These are phyloP conservation scores for Poecilobothrus nobilitatus DNA, from an alignment of 2,888 invertebrate genomes.

Conservation along the genomic window DNA sequence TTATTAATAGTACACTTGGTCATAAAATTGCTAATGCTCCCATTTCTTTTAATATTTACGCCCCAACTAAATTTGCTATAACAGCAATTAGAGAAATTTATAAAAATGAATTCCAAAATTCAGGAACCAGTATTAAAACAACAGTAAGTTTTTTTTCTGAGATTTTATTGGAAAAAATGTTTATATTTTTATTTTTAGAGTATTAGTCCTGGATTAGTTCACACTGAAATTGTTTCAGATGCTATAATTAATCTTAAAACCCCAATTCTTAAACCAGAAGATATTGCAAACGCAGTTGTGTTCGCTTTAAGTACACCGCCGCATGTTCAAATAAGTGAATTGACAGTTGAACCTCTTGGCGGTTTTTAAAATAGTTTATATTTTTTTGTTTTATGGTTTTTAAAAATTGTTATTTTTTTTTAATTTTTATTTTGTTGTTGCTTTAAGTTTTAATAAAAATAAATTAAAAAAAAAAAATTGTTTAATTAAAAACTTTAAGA, in stretches of 20 bases:
- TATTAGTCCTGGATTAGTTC: not conserved
- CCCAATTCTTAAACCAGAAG: conserved; percentile 19
- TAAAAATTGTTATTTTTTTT: too few relatives aligned
- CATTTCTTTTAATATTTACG: conserved; percentile 35
- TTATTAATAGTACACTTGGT: conserved; percentile 41
- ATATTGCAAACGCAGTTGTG: conserved; percentile 20
- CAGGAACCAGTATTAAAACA: conserved; percentile 28
- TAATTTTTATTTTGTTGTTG: too few relatives aligned
- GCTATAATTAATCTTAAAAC: conserved; percentile 13
- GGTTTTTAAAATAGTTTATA: not conserved
- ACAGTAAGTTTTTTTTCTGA: conserved; percentile 25
- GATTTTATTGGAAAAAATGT: too few relatives aligned
- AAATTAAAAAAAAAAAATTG: too few relatives aligned
- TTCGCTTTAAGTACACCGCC: conserved; percentile 20
- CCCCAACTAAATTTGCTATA: conserved; percentile 37
- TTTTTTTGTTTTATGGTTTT: too few relatives aligned
- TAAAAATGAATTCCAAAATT: conserved; percentile 31
- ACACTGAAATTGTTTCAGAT: conserved; percentile 30
- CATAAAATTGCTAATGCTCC: conserved; percentile 29
- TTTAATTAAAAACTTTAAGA: too few relatives aligned
- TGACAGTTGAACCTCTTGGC: not conserved
- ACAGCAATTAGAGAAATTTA: conserved; percentile 34
- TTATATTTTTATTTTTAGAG: not conserved
- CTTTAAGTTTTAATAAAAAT: too few relatives aligned
- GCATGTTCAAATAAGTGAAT: conserved; percentile 15